Evolutionary conservation across 2,113 vertebrate species (phyloP).

Genomic region (Hypomesus transpacificus): DNA sequence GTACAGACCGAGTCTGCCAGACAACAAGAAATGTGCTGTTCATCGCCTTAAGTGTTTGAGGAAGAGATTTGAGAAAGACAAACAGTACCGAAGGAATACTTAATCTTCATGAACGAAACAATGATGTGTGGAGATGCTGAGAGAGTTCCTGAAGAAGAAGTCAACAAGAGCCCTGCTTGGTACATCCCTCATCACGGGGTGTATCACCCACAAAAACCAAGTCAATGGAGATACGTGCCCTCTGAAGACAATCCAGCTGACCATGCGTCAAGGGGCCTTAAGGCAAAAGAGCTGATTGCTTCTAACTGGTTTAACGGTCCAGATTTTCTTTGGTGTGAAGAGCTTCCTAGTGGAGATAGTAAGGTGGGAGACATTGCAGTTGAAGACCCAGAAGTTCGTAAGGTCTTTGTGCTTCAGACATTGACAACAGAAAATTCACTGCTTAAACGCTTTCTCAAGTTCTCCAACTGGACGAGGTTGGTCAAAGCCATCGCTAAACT

Average conservation of each 20-base stretch:
- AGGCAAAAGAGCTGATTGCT: slow-evolving; percentile 18
- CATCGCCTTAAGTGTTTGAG: too few species aligned
- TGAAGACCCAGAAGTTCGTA: slow-evolving; percentile 24
- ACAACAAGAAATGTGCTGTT: too few species aligned
- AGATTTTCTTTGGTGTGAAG: slow-evolving; percentile 27
- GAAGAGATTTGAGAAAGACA: not conserved
- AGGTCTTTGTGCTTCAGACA: slow-evolving; percentile 16
- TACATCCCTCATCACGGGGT: slow-evolving; percentile 25
- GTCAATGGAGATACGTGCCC: slow-evolving; percentile 16
- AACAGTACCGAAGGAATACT: not conserved
- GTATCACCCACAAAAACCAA: slow-evolving; percentile 9
- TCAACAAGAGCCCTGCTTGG: slow-evolving; percentile 9
- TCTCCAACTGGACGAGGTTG: slow-evolving; percentile 31
- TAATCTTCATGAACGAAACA: not conserved
- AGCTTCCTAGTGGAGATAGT: slow-evolving; percentile 24
- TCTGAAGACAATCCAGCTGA: slow-evolving; percentile 13
- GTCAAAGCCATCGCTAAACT: slow-evolving; percentile 32
- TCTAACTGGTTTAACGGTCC: slow-evolving; percentile 35
- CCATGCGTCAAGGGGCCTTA: slow-evolving; percentile 22
- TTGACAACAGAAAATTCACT: slow-evolving; percentile 23
- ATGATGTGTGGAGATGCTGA: not conserved
- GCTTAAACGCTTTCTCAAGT: slow-evolving; percentile 20
- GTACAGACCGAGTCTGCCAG: too few species aligned
- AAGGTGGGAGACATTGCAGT: slow-evolving; percentile 30
- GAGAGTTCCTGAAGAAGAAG: slow-evolving; percentile 1